These are phyloP conservation scores for Lasius platythorax DNA, from an alignment of 2,888 invertebrate genomes.

Conservation along the genomic window DNA sequence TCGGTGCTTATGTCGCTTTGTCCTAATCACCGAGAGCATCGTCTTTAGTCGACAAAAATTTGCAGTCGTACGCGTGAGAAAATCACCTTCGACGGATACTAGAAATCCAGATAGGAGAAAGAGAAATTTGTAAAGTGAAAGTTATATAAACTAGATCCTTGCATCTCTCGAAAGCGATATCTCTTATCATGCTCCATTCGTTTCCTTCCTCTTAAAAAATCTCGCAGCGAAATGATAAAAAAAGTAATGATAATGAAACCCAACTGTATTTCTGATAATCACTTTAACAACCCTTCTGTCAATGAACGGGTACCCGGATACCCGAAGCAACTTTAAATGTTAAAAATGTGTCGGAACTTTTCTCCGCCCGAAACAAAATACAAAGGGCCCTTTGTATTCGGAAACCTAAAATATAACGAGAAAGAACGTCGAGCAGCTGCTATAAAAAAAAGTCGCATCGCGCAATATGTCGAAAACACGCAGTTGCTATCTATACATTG, in stretches of 20 bases:
- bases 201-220: background rate
- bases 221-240: background rate
- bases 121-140: slow-evolving; percentile 33
- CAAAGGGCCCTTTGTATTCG: too few relatives aligned
- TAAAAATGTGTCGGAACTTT: too few relatives aligned
- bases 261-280: background rate
- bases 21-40: slow-evolving; percentile 41
- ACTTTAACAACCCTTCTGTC: background rate
- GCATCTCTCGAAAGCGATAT: background rate
- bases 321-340: too few relatives aligned
- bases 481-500: too few relatives aligned
- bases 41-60: slow-evolving; percentile 20
- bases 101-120: background rate
- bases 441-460: too few relatives aligned
- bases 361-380: too few relatives aligned
- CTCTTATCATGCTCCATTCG: background rate
- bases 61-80: slow-evolving; percentile 38
- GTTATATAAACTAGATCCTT: background rate
- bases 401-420: too few relatives aligned
- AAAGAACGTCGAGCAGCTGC: too few relatives aligned
- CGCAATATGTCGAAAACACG: too few relatives aligned
- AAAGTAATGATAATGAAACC: background rate
- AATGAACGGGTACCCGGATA: too few relatives aligned
- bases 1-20: slow-evolving; percentile 29
- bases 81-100: background rate